Conservation (phyloP, 2,797 vertebrate species). For the Fistularia commersonii region DNA sequence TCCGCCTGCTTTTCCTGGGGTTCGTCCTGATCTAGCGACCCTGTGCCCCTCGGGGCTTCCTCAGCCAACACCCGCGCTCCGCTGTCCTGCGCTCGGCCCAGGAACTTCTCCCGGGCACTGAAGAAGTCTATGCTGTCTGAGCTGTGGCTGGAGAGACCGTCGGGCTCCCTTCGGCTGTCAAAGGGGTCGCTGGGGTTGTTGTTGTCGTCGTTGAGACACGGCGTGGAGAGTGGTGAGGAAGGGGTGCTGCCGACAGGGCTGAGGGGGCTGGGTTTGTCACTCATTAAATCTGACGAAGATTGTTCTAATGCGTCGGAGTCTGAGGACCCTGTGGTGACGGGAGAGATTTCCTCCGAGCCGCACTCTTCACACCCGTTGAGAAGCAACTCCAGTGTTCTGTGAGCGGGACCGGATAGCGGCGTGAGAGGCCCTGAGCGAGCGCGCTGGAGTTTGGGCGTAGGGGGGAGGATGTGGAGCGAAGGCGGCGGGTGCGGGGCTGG, state of each 20-base stretch:
- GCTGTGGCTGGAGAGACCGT: conserved; percentile 70
- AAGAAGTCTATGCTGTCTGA: conserved; percentile 92
- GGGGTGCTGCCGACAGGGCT: conserved; percentile 31
- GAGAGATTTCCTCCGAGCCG: conserved; percentile 60
- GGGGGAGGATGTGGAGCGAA: conserved; percentile 54
- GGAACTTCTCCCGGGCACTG: conserved; percentile 91
- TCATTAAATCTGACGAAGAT: conserved; percentile 41
- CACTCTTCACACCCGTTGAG: conserved; percentile 31
- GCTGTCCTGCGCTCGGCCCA: conserved; percentile 85
- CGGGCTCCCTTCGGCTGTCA: neutral
- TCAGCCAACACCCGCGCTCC: conserved; percentile 70
- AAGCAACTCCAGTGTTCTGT: conserved; percentile 33
- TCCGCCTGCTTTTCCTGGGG: conserved; percentile 39
- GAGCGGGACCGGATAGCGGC: conserved; percentile 21
- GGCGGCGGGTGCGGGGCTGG: conserved; percentile 56
- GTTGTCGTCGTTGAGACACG: conserved; percentile 43
- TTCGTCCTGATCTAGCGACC: conserved; percentile 45
- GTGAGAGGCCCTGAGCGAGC: conserved; percentile 9
- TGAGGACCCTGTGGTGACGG: conserved; percentile 62
- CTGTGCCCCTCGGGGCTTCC: conserved; percentile 51
- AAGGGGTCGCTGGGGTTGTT: conserved; percentile 47
- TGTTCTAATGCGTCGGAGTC: conserved; percentile 39
- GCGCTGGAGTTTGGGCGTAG: conserved; percentile 42
- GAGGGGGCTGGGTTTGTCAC: conserved; percentile 56
- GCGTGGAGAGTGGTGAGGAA: neutral